These are phyloP conservation scores for Chaetorhynchus papuensis DNA, from an alignment of 2,113 vertebrate species.

Conservation along the genomic window DNA sequence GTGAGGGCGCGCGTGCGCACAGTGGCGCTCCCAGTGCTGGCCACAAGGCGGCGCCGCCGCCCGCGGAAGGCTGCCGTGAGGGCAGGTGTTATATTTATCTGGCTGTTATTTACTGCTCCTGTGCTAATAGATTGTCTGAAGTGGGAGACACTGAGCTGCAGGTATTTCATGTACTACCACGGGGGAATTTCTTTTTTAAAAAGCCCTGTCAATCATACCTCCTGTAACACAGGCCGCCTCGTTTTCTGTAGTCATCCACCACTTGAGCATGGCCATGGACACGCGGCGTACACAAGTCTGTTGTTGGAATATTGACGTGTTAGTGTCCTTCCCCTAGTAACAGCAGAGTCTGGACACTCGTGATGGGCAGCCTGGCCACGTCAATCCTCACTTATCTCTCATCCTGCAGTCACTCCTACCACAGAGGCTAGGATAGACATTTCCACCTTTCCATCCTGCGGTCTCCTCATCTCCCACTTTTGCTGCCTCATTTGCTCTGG, in stretches of 20 bases:
- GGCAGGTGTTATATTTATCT: fast-evolving
- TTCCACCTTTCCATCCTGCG: not conserved
- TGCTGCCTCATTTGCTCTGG: not conserved
- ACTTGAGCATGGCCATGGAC: fast-evolving
- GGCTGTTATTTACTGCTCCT: not conserved
- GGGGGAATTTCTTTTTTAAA: not conserved
- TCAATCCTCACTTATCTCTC: not conserved
- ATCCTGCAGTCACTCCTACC: not conserved
- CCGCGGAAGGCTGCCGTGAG: fast-evolving
- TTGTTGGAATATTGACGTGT: fast-evolving
- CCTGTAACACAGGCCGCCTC: fast-evolving
- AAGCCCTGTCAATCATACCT: fast-evolving
- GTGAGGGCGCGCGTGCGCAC: fast-evolving
- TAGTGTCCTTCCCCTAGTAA: fast-evolving
- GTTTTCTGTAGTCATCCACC: not conserved
- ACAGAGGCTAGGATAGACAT: not conserved
- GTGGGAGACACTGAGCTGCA: too few relatives aligned
- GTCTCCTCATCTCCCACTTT: not conserved
- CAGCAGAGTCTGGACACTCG: fast-evolving
- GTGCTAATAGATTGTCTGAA: not conserved
- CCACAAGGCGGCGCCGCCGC: not conserved
- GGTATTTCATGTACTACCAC: fast-evolving
- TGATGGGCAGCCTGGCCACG: fast-evolving
- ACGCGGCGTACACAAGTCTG: fast-evolving
- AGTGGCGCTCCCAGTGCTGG: not conserved